A percentile compares a stretch with the other conserved stretches of the same genome.
phyloP scores from a whole-genome alignment of 64 coral and sea anemone genomes.

The Stylophora pistillata region DNA sequence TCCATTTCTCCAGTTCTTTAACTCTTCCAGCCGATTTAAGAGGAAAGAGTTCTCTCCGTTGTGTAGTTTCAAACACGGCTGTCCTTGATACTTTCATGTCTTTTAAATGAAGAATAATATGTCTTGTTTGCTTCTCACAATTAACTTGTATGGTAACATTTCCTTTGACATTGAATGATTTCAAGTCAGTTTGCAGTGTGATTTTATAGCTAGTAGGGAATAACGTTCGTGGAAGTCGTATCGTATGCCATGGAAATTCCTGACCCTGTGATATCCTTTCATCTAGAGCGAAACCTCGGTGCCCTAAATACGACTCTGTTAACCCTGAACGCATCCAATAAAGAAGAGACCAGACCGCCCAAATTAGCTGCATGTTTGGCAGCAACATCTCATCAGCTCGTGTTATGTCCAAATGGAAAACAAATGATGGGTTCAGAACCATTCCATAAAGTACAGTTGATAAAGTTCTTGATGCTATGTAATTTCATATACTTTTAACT shows the following conservation, averaged over 20 bases:
- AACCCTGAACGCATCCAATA: neutral
- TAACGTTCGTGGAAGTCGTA: constrained; percentile 70
- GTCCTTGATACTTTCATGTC: constrained; percentile 55
- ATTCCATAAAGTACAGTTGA: no score
- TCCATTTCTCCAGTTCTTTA: neutral
- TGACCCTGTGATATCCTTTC: constrained; percentile 7
- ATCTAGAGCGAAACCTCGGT: neutral
- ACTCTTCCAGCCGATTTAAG: neutral
- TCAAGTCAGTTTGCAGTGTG: constrained; percentile 50
- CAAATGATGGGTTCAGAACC: no score
- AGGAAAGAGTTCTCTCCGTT: constrained; percentile 5
- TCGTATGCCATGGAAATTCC: constrained; percentile 70
- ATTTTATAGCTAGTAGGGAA: constrained; percentile 59
- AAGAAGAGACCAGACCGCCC: no score
- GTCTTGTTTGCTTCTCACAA: constrained; percentile 58
- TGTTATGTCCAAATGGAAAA: no score
- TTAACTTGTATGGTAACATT: constrained; percentile 59
- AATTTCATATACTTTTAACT: no score
- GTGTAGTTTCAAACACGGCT: constrained; percentile 32
- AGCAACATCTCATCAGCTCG: no score
- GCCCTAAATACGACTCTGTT: no score
- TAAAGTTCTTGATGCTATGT: no score
- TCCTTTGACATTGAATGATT: constrained; percentile 62
- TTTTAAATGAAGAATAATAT: constrained; percentile 70
- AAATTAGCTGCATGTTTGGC: no score